Evolutionary conservation across 1,140 invertebrate species (phyloP).

Genomic region (Listronotus oregonensis): DNA sequence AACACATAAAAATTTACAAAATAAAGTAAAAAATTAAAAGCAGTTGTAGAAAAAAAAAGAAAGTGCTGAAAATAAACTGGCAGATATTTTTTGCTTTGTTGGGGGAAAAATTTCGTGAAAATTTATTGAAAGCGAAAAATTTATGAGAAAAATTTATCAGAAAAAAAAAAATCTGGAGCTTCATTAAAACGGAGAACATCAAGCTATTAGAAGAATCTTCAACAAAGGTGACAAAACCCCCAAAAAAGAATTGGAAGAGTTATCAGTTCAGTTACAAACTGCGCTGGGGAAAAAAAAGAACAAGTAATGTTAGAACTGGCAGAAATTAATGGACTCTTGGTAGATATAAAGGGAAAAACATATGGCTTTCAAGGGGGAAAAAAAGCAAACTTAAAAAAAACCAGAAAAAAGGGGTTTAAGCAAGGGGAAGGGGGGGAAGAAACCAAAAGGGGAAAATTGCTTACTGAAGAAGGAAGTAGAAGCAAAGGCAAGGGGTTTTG

Average conservation of each 20-base stretch:
- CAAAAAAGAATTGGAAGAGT: slow-evolving; percentile 10
- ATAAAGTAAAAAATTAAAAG: slow-evolving; percentile 3
- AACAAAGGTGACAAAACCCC: slow-evolving; percentile 13
- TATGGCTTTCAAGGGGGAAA: too few relatives aligned
- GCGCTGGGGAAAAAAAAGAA: too few relatives aligned
- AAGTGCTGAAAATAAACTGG: slow-evolving; percentile 12
- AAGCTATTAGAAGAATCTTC: neutral
- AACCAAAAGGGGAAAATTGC: neutral
- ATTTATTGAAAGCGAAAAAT: slow-evolving; percentile 10
- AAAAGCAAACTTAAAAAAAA: too few relatives aligned
- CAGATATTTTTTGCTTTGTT: slow-evolving; percentile 22
- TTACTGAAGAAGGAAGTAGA: slow-evolving; percentile 4
- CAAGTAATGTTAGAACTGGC: too few relatives aligned
- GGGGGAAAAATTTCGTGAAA: slow-evolving; percentile 1
- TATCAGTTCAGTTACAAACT: neutral
- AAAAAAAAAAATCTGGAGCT: slow-evolving; percentile 19
- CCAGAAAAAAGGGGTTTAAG: too few relatives aligned
- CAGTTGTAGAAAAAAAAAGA: slow-evolving; percentile 11
- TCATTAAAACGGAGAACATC: neutral
- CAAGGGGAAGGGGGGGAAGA: neutral
- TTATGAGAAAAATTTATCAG: slow-evolving; percentile 1
- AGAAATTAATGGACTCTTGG: too few relatives aligned
- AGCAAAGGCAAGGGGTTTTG: neutral
- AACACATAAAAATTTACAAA: neutral
- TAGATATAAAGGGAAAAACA: too few relatives aligned